Evolutionary conservation across 2,888 invertebrate genomes (phyloP).

Genomic region (Acronicta alni): DNA sequence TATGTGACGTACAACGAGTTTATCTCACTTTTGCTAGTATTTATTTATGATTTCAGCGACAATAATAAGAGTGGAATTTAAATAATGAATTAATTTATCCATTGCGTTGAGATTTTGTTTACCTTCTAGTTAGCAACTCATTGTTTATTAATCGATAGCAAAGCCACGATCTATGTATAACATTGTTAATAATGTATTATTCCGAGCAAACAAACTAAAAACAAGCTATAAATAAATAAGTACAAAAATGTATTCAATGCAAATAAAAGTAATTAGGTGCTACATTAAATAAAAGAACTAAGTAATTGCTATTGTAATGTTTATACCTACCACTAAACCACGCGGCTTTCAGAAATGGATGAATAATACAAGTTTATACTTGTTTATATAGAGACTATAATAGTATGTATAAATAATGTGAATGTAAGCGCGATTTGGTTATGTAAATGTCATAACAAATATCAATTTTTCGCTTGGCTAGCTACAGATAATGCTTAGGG

Average conservation of each 20-base stretch:
- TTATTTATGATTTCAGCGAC: neutral
- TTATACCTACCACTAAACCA: too few species aligned
- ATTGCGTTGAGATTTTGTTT: conserved; percentile 26
- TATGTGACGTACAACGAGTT: conserved; percentile 24
- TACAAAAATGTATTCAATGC: conserved; percentile 17
- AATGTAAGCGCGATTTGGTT: conserved; percentile 52
- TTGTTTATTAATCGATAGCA: neutral
- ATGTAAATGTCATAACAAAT: conserved; percentile 68
- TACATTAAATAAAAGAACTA: conserved; percentile 24
- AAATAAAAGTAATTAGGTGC: conserved; percentile 28
- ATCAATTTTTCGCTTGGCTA: conserved; percentile 79
- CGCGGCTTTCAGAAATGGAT: conserved; percentile 21
- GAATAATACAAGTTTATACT: conserved; percentile 24
- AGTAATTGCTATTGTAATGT: conserved; percentile 21
- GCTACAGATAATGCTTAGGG: conserved; percentile 60
- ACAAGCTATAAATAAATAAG: too few species aligned
- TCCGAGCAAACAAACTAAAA: neutral
- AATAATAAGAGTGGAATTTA: conserved; percentile 6
- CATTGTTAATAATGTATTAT: conserved; percentile 26
- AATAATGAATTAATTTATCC: conserved; percentile 8
- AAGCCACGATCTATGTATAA: conserved; percentile 1
- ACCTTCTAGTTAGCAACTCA: neutral
- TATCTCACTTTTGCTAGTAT: conserved; percentile 13
- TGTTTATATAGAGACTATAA: conserved; percentile 36
- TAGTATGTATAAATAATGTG: conserved; percentile 47